These are phyloP conservation scores for Nyctalus aviator DNA, from an alignment of 2,797 vertebrate genomes.

Conservation along the genomic window DNA sequence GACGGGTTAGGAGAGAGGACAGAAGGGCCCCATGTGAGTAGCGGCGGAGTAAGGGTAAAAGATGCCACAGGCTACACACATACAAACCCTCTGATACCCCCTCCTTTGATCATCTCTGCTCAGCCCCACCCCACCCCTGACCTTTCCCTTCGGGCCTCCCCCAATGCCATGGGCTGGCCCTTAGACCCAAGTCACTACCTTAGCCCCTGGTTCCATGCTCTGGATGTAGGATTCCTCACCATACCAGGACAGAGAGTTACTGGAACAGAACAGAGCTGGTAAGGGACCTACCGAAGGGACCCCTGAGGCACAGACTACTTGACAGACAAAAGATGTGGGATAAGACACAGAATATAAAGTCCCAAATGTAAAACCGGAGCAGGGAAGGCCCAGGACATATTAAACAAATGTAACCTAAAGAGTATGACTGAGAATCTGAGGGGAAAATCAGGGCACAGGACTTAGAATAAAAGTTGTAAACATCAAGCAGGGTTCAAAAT, in stretches of 20 bases:
- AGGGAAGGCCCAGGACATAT: neutral
- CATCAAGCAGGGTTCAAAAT: neutral
- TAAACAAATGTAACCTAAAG: neutral
- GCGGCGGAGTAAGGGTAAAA: neutral
- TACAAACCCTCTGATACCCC: neutral
- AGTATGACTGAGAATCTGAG: neutral
- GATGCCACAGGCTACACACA: neutral
- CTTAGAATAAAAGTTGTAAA: constrained; percentile 48
- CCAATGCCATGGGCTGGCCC: neutral
- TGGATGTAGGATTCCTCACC: constrained; percentile 88
- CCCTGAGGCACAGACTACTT: neutral
- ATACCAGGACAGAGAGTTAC: constrained; percentile 88
- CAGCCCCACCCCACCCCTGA: neutral
- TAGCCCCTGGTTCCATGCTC: constrained; percentile 88
- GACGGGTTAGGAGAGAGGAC: neutral
- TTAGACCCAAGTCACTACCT: constrained; percentile 83
- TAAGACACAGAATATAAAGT: constrained; percentile 22
- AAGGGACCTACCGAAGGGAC: constrained; percentile 28
- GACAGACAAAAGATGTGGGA: neutral
- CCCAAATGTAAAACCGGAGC: constrained; percentile 41
- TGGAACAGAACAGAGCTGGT: constrained; percentile 77
- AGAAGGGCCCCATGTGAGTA: neutral
- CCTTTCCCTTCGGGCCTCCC: neutral
- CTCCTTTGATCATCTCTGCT: neutral
- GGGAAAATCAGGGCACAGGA: neutral